phyloP scores from a whole-genome alignment of 2,113 vertebrate species.

The Carettochelys insculpta region DNA sequence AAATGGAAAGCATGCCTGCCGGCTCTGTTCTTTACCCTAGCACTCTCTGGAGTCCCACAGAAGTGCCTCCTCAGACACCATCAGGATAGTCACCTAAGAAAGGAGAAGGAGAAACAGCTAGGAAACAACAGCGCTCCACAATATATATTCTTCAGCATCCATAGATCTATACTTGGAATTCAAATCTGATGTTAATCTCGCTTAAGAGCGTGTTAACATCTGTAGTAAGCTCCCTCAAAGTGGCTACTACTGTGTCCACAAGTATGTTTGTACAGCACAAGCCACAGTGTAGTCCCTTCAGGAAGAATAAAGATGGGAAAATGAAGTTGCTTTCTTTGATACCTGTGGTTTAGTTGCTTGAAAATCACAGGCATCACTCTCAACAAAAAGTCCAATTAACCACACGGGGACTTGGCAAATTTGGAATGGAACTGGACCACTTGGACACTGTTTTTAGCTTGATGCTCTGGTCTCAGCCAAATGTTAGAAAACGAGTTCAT shows the following conservation, averaged over 20 bases:
- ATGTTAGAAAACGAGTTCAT: background rate
- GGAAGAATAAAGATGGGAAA: background rate
- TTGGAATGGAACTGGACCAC: background rate
- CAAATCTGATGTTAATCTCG: background rate
- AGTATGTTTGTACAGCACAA: rapidly evolving
- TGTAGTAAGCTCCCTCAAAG: rapidly evolving
- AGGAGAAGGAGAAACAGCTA: background rate
- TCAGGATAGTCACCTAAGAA: background rate
- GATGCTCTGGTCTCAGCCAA: background rate
- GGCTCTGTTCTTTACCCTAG: background rate
- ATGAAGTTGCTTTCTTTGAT: background rate
- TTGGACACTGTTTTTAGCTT: background rate
- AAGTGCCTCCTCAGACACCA: background rate
- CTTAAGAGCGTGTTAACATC: background rate
- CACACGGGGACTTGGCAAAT: background rate
- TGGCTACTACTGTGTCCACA: background rate
- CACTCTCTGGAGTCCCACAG: background rate
- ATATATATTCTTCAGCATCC: background rate
- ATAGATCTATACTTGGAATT: background rate
- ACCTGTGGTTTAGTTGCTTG: background rate
- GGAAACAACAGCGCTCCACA: background rate
- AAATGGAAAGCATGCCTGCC: background rate
- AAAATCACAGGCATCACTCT: background rate
- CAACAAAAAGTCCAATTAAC: background rate
- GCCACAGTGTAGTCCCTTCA: background rate